Conservation (phyloP, 1,140 invertebrate genomes). For the Pseudomyrmex cubaensis region DNA sequence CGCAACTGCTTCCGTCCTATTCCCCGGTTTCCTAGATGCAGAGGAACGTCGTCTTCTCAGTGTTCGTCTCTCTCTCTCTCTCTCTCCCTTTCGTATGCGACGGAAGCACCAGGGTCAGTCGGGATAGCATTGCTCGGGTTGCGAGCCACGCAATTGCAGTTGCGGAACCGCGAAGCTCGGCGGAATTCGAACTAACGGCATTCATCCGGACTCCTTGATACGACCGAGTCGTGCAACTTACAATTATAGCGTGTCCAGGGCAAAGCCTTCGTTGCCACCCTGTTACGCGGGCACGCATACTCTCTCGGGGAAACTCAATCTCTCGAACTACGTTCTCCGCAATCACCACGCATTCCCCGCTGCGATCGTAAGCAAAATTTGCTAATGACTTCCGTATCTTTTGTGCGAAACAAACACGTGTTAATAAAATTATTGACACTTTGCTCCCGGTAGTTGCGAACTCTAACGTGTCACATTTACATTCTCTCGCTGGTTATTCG, state of each 20-base stretch:
- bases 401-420: neutral
- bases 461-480: too few species aligned
- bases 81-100: neutral
- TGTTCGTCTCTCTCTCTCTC: neutral
- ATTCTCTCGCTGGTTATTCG: too few species aligned
- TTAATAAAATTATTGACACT: constrained; percentile 32
- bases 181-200: constrained; percentile 77
- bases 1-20: constrained; percentile 37
- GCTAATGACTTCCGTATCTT: constrained; percentile 4
- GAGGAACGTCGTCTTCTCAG: neutral
- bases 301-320: constrained; percentile 44
- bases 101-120: constrained; percentile 37
- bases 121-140: constrained; percentile 43
- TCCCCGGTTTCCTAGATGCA: constrained; percentile 25
- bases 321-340: constrained; percentile 23
- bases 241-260: constrained; percentile 53
- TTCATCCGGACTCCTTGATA: constrained; percentile 67
- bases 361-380: constrained; percentile 42
- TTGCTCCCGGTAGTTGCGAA: neutral
- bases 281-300: constrained; percentile 12
- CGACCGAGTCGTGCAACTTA: constrained; percentile 55
- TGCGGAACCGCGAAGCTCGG: constrained; percentile 71
- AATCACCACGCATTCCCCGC: constrained; percentile 31
- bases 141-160: constrained; percentile 65
- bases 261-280: constrained; percentile 19